Conservation (phyloP, 37 sponge, comb jelly and placozoan genomes). For the Aphrocallistes beatrix region DNA sequence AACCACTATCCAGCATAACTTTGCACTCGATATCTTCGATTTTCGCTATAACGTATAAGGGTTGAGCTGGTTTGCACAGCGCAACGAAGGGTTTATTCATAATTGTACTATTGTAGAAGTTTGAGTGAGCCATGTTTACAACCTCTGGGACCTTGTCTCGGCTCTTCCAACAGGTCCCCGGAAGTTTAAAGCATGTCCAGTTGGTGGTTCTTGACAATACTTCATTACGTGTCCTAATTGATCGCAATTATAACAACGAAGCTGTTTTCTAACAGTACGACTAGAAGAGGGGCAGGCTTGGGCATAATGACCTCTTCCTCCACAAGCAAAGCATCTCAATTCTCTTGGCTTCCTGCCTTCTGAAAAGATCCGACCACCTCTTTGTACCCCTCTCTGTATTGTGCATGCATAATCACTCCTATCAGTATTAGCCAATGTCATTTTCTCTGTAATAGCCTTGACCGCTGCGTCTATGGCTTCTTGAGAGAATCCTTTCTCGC, state of each 20-base stretch:
- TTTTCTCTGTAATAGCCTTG: too few species aligned
- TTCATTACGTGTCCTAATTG: neutral
- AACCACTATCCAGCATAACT: neutral
- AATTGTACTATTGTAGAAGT: neutral
- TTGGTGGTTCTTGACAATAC: neutral
- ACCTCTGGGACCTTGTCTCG: neutral
- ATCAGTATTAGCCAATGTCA: too few species aligned
- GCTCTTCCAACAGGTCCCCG: neutral
- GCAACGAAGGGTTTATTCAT: neutral
- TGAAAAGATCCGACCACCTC: too few species aligned
- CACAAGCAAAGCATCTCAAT: neutral
- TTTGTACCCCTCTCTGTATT: too few species aligned
- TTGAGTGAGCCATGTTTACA: neutral
- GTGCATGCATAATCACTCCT: too few species aligned
- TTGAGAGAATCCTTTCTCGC: too few species aligned
- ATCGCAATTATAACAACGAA: neutral
- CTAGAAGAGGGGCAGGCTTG: neutral
- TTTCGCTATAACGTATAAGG: neutral
- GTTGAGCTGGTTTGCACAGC: constrained; percentile 10
- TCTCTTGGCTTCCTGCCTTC: neutral
- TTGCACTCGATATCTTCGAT: neutral
- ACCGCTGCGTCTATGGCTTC: too few species aligned
- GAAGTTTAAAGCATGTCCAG: constrained; percentile 1
- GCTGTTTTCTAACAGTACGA: neutral
- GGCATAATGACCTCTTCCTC: neutral